A percentile compares a stretch with the other conserved stretches of the same genome.
phyloP scores from a whole-genome alignment of 2,113 vertebrate species.

The Neolamprologus fasciatus region DNA sequence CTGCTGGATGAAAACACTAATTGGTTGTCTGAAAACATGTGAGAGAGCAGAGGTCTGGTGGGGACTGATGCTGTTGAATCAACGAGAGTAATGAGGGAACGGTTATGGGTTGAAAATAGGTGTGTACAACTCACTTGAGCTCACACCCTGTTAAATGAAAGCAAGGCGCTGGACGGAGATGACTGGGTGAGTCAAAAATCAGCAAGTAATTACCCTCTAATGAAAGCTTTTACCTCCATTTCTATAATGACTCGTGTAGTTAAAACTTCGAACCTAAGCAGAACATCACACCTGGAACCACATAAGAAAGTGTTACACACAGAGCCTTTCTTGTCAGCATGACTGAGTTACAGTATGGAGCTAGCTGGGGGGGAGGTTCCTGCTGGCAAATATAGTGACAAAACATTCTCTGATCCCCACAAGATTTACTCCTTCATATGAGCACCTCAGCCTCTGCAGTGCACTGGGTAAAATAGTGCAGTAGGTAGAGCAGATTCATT shows the following conservation, averaged over 20 bases:
- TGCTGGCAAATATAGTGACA: neutral
- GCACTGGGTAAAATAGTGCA: too few relatives aligned
- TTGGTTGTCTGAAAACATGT: conserved; percentile 57
- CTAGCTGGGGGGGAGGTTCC: neutral
- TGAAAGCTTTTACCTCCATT: neutral
- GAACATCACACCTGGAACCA: neutral
- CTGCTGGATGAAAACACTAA: conserved; percentile 57
- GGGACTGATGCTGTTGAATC: conserved; percentile 18
- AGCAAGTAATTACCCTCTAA: neutral
- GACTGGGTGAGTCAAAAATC: neutral
- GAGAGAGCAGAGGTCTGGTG: conserved; percentile 5
- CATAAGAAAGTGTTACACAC: neutral
- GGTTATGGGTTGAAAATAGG: conserved; percentile 25
- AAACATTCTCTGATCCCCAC: conserved; percentile 16
- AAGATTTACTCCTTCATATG: neutral
- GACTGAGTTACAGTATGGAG: conserved; percentile 1
- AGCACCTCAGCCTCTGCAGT: conserved; percentile 16
- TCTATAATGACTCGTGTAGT: neutral
- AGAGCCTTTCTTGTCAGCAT: neutral
- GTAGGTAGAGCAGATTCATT: neutral
- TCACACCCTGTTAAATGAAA: conserved; percentile 20
- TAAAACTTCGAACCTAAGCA: neutral
- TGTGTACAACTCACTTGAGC: neutral
- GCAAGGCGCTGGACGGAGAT: neutral
- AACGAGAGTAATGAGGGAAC: neutral